Base-by-base conservation (phyloP, 1,140 invertebrate genomes). In the Drosophila kohkoa region DNA sequence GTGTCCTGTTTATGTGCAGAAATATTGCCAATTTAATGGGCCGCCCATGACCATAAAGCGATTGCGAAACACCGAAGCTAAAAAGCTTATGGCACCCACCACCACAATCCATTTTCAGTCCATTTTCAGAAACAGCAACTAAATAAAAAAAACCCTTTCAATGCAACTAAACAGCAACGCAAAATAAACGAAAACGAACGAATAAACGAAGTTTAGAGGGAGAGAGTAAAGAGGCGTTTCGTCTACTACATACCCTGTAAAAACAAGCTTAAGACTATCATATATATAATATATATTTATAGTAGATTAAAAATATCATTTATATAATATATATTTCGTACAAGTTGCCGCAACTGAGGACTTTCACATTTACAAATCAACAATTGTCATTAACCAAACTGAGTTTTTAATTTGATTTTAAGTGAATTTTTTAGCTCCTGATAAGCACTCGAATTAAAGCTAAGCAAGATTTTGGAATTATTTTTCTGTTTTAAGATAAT, bases 21-120 rank as follows among this genome's bases (percentile, higher is more conserved):
- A 76, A 76, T 76, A 72, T 76, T 62, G 77, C 62, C 73, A 76
- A 79, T 79, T 76, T 76, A 79, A 79, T 79, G 77, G 67, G 55
- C 73, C 54, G 71, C 41, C 66, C 72, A 75, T 51, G 75, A 41
- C 20, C 71, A 77, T 78, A 78, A 78, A 75, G 52, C 48, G 45
- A 57, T 41, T 10, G 55, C 10, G 15, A 30, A 8, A 16, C 41
- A n/a, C 25, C 1, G 58, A 46, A 60, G 58, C 45, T 49, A 62
- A 62, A 62, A 62, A 35, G 58, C 58, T 62, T 62, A 62, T 62
- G 45, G 45, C 45, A 20, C 52, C 48, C 64, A 55, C 35, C 16
- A 49, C 46, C 16, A 49, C 46, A 28, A 63, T 32, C 25, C 45
- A 16, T 57, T 57, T 57, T 35, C 68, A 43, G 69, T 65, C 25